Percentiles rank a stretch among this genome's conserved stretches.
Conservation (phyloP, 2,797 vertebrate species). For the Enteromius afrohamiltoni region DNA sequence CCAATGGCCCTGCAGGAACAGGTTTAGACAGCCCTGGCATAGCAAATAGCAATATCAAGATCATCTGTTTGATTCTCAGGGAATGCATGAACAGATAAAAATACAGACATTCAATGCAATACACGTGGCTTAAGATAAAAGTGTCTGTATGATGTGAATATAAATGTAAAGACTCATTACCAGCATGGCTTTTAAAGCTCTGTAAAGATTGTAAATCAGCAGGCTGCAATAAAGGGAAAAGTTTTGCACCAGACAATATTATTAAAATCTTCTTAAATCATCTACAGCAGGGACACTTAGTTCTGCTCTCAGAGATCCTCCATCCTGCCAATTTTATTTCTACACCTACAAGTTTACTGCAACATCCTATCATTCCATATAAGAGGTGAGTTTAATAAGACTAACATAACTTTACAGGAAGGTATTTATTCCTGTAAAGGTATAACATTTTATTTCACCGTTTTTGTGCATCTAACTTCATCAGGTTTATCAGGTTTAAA, state of each 20-base stretch:
- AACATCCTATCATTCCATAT: neutral
- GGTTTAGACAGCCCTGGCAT: neutral
- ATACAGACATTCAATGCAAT: neutral
- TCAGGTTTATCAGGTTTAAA: too few relatives aligned
- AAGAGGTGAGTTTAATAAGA: neutral
- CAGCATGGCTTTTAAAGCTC: neutral
- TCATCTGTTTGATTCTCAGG: neutral
- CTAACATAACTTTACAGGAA: neutral
- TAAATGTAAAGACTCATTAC: conserved; percentile 4
- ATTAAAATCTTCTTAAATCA: conserved; percentile 26
- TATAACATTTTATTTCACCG: too few relatives aligned
- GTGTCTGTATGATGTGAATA: neutral
- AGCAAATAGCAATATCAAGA: neutral
- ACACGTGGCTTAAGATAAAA: neutral
- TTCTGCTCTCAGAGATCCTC: neutral
- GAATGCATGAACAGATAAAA: neutral
- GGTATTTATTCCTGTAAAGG: too few relatives aligned
- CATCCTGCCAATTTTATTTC: neutral
- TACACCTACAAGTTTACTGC: neutral
- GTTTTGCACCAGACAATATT: conserved; percentile 14
- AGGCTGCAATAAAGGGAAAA: neutral
- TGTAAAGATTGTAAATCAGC: conserved; percentile 13
- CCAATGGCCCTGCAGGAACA: neutral
- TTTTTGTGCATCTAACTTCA: too few relatives aligned
- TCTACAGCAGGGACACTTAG: conserved; percentile 19